Evolutionary conservation across 2,113 vertebrate species (phyloP).

Genomic region (Bos taurus): ARS-UCD2.0 NC_037336.1:22061001-22061500

Average conservation of each 20-base stretch:
- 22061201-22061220: conserved; percentile 62
- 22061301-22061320: conserved; percentile 91
- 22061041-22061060: neutral
- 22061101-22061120: neutral
- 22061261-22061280: conserved; percentile 91
- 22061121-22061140: neutral
- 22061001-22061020: neutral
- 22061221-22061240: conserved; percentile 96
- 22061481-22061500: neutral
- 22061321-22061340: conserved; percentile 96
- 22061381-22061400: conserved; percentile 7
- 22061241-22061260: conserved; percentile 87
- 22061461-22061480: neutral
- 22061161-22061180: neutral
- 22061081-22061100: conserved; percentile 18
- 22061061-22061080: neutral
- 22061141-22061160: neutral
- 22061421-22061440: neutral
- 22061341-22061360: conserved; percentile 85
- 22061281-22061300: conserved; percentile 90
- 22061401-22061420: conserved; percentile 9
- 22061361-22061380: neutral
- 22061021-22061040: neutral
- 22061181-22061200: neutral
- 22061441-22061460: neutral